These are phyloP conservation scores for Struthidea cinerea DNA, from an alignment of 2,113 vertebrate species.

Conservation along the genomic window DNA sequence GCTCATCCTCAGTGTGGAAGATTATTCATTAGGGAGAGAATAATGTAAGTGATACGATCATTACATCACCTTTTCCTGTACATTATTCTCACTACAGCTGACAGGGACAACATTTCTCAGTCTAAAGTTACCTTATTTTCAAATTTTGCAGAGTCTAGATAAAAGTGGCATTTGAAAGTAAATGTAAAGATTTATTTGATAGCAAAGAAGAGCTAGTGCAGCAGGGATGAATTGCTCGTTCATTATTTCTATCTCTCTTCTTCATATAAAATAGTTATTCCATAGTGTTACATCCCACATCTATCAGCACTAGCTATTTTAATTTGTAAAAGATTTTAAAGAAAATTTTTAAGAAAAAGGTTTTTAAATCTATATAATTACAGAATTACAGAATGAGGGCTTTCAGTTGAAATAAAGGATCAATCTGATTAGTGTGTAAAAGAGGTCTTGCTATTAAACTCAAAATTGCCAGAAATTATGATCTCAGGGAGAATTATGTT, in stretches of 20 bases:
- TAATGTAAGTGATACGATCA: constrained; percentile 90
- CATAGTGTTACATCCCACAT: background rate
- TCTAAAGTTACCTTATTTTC: constrained; percentile 9
- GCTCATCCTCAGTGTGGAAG: constrained; percentile 84
- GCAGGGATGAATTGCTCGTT: background rate
- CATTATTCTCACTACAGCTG: constrained; percentile 79
- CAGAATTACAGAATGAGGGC: background rate
- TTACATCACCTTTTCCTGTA: constrained; percentile 92
- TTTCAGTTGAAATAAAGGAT: background rate
- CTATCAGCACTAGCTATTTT: background rate
- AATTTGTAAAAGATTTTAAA: background rate
- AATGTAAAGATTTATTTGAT: background rate
- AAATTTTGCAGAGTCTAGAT: constrained; percentile 4
- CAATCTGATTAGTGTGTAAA: background rate
- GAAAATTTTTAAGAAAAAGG: background rate
- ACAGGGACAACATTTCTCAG: constrained; percentile 67
- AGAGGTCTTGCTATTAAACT: background rate
- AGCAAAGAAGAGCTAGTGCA: background rate
- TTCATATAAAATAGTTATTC: background rate
- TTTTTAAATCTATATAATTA: background rate
- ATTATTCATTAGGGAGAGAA: constrained; percentile 86
- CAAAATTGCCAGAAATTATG: background rate
- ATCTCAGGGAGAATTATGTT: background rate
- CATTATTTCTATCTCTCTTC: background rate
- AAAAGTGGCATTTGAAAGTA: background rate